A percentile compares a stretch with the other conserved stretches of the same genome.
These are phyloP conservation scores for Tragulus kanchil DNA, from an alignment of 2,113 vertebrate species.

Conservation along the genomic window DNA sequence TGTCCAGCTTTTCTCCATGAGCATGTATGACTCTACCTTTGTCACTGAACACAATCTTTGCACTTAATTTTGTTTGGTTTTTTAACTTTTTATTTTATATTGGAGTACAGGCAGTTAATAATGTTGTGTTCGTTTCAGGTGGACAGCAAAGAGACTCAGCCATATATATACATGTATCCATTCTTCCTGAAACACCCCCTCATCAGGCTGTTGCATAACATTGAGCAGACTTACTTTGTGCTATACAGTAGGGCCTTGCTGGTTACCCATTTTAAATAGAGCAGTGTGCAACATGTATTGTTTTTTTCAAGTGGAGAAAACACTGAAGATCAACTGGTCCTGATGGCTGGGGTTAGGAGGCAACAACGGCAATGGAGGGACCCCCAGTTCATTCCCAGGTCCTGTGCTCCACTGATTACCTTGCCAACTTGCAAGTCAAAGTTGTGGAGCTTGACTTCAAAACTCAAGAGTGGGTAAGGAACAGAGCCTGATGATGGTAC, in stretches of 20 bases:
- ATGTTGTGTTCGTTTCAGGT: not conserved
- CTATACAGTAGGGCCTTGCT: not conserved
- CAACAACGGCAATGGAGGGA: not conserved
- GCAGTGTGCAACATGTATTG: not conserved
- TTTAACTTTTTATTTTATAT: not conserved
- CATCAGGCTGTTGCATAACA: not conserved
- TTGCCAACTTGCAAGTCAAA: not conserved
- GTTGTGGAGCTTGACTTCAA: not conserved
- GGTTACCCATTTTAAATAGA: not conserved
- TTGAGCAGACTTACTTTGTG: not conserved
- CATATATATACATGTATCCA: not conserved
- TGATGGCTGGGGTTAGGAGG: not conserved
- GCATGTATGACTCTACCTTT: not conserved
- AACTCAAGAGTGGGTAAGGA: not conserved
- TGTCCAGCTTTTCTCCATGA: not conserved
- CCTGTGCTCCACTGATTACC: not conserved
- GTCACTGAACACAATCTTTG: not conserved
- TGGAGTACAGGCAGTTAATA: not conserved
- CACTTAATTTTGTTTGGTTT: not conserved
- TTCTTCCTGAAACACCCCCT: not conserved
- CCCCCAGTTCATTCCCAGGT: not conserved
- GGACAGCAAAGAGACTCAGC: not conserved
- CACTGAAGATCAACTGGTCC: not conserved
- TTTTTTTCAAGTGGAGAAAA: not conserved
- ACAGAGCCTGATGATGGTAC: accelerated